Evolutionary conservation across 2,888 invertebrate genomes (phyloP).

Genomic region (Ophion slaviceki): DNA sequence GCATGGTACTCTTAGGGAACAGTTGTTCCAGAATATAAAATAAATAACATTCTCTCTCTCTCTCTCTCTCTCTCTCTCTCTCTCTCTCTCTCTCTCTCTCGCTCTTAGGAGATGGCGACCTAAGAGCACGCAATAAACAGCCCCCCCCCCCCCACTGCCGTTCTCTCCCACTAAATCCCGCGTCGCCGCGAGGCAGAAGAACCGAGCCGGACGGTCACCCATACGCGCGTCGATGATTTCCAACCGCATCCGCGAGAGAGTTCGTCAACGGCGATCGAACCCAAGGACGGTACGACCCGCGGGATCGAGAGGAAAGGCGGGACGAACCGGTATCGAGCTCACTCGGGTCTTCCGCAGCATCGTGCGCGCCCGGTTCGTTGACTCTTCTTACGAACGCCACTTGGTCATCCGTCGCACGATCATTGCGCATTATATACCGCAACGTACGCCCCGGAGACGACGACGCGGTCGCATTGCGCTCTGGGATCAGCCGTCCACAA

Average conservation of each 20-base stretch:
- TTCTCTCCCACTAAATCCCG: background rate
- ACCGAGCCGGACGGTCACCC: conserved; percentile 45
- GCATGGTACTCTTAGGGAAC: background rate
- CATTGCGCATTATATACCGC: conserved; percentile 12
- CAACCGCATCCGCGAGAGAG: conserved; percentile 20
- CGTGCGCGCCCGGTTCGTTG: conserved; percentile 12
- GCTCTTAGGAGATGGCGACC: no score
- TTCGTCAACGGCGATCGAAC: conserved; percentile 49
- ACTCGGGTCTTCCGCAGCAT: background rate
- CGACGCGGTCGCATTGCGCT: background rate
- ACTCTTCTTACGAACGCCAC: conserved; percentile 21
- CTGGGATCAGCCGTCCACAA: conserved; percentile 10
- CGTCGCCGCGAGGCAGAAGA: conserved; percentile 21
- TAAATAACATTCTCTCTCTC: background rate
- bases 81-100: no score
- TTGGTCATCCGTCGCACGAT: background rate
- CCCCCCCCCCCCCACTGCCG: no score
- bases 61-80: no score
- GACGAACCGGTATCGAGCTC: conserved; percentile 37
- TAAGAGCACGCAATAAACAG: no score
- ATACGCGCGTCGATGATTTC: conserved; percentile 33
- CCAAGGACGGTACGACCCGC: background rate
- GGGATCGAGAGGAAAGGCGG: background rate
- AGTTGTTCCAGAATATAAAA: background rate
- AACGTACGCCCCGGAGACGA: background rate